These are phyloP conservation scores for Pyrgus malvae DNA, from an alignment of 2,888 invertebrate species.

Conservation along the genomic window DNA sequence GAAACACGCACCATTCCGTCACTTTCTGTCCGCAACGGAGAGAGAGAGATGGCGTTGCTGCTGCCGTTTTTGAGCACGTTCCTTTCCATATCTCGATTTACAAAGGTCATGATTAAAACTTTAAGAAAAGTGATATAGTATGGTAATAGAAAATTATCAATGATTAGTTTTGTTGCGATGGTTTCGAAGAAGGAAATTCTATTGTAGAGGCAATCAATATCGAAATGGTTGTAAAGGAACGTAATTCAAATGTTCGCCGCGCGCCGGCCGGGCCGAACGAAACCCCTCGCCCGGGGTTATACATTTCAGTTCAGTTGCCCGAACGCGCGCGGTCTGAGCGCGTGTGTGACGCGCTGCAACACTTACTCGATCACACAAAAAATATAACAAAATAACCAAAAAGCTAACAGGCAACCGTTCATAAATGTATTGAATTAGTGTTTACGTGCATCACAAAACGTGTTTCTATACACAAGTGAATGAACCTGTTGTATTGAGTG, in stretches of 20 bases:
- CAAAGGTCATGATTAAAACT: too few relatives aligned
- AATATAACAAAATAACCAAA: constrained; percentile 60
- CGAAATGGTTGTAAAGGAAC: constrained; percentile 55
- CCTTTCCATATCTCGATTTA: constrained; percentile 45
- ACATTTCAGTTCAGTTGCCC: constrained; percentile 58
- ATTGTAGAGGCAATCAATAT: constrained; percentile 37
- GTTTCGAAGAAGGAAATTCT: neutral
- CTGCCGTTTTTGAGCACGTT: constrained; percentile 46
- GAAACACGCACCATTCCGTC: constrained; percentile 60
- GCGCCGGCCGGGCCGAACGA: constrained; percentile 67
- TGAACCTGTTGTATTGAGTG: constrained; percentile 40
- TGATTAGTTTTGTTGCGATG: too few relatives aligned
- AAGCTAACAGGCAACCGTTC: constrained; percentile 47
- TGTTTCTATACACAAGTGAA: constrained; percentile 37
- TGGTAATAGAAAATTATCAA: too few relatives aligned
- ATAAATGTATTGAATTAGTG: constrained; percentile 40
- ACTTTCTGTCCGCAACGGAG: constrained; percentile 48
- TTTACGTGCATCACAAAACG: constrained; percentile 37
- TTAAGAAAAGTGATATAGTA: too few relatives aligned
- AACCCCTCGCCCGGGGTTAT: constrained; percentile 64
- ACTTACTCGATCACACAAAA: constrained; percentile 45
- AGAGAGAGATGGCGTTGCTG: constrained; percentile 49
- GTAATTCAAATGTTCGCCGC: constrained; percentile 42
- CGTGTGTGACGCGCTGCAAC: constrained; percentile 43
- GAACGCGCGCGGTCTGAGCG: constrained; percentile 51